Evolutionary conservation across 2,113 vertebrate species (phyloP).

Genomic region (Thermophis baileyi): DNA sequence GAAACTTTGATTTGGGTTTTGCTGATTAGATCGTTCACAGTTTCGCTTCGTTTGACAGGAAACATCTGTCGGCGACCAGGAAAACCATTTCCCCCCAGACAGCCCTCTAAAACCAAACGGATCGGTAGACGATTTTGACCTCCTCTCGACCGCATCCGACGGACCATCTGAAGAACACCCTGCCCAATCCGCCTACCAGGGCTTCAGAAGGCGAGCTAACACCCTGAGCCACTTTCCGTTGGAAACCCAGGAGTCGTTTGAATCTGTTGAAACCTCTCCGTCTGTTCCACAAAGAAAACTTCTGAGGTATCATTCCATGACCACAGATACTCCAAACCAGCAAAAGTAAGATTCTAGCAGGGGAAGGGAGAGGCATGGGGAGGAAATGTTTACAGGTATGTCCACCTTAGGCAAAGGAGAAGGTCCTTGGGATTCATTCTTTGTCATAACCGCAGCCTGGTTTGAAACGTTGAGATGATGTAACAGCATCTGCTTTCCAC

Average conservation of each 20-base stretch:
- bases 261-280: slow-evolving; percentile 57
- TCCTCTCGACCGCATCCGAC: slow-evolving; percentile 66
- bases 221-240: slow-evolving; percentile 84
- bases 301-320: slow-evolving; percentile 94
- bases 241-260: slow-evolving; percentile 55
- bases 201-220: slow-evolving; percentile 83
- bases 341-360: slow-evolving; percentile 79
- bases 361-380: slow-evolving; percentile 21
- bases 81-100: slow-evolving; percentile 29
- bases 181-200: slow-evolving; percentile 58
- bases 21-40: background rate
- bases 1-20: background rate
- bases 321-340: slow-evolving; percentile 89
- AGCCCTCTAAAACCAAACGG: slow-evolving; percentile 68
- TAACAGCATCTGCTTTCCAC: slow-evolving; percentile 1
- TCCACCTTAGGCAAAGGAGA: slow-evolving; percentile 2
- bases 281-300: slow-evolving; percentile 85
- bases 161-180: slow-evolving; percentile 38
- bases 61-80: slow-evolving; percentile 46
- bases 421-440: background rate
- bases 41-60: slow-evolving; percentile 49
- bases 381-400: slow-evolving; percentile 42
- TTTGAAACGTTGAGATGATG: background rate
- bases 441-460: background rate
- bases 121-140: slow-evolving; percentile 74